These are phyloP conservation scores for Labroides dimidiatus DNA, from an alignment of 2,797 vertebrate species.

Conservation along the genomic window DNA sequence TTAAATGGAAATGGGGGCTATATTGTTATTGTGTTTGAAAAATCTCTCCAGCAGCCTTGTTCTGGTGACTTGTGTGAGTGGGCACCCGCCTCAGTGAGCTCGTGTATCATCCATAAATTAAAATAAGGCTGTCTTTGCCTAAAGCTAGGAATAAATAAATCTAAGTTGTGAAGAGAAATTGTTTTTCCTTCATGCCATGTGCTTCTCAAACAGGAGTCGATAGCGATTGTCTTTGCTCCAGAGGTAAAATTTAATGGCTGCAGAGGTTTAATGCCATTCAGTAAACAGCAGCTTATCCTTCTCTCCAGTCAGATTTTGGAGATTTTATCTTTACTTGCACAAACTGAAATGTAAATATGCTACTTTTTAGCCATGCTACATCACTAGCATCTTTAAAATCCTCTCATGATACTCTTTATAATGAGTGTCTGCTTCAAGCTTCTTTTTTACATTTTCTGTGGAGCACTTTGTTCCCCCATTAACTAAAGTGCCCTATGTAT, in stretches of 20 bases:
- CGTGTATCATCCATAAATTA: slow-evolving; percentile 80
- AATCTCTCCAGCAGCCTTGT: slow-evolving; percentile 63
- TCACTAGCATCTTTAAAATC: too few relatives aligned
- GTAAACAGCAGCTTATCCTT: slow-evolving; percentile 48
- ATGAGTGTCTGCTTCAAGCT: neutral
- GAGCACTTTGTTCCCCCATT: too few relatives aligned
- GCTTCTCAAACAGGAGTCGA: slow-evolving; percentile 72
- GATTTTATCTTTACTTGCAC: neutral
- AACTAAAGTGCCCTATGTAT: too few relatives aligned
- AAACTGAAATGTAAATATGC: slow-evolving; percentile 11
- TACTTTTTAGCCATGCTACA: neutral
- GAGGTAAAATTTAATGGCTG: slow-evolving; percentile 79
- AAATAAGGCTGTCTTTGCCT: slow-evolving; percentile 79
- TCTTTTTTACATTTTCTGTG: too few relatives aligned
- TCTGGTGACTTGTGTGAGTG: slow-evolving; percentile 70
- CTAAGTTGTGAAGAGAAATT: slow-evolving; percentile 75
- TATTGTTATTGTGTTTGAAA: slow-evolving; percentile 73
- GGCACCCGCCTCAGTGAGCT: slow-evolving; percentile 71
- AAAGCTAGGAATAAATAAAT: slow-evolving; percentile 84
- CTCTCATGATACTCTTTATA: too few relatives aligned
- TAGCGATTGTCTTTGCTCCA: slow-evolving; percentile 70
- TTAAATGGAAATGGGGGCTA: slow-evolving; percentile 68
- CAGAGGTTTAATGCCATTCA: slow-evolving; percentile 56
- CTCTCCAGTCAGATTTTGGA: slow-evolving; percentile 44
- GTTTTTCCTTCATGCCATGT: slow-evolving; percentile 78